phyloP scores from a whole-genome alignment of 2,888 invertebrate genomes.

The Drosophila infuscata region DNA sequence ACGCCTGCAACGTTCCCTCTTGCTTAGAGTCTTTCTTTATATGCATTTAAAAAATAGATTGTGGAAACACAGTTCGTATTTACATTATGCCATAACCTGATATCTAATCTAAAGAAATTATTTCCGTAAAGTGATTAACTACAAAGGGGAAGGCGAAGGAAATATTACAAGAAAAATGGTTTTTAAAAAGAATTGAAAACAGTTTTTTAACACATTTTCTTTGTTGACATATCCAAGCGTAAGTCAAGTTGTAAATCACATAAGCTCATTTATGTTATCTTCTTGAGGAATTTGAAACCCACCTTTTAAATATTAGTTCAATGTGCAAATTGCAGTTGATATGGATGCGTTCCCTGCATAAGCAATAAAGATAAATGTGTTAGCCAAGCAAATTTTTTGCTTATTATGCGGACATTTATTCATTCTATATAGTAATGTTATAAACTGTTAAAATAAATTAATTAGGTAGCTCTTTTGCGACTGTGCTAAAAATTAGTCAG shows the following conservation, averaged over 20 bases:
- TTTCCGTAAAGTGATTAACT: no score
- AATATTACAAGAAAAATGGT: background rate
- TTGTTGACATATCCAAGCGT: background rate
- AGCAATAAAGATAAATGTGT: background rate
- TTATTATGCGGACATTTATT: background rate
- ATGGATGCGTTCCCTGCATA: background rate
- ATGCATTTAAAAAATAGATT: background rate
- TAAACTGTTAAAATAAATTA: background rate
- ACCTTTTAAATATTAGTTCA: background rate
- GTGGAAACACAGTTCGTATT: no score
- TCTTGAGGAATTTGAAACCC: background rate
- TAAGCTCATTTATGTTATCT: slow-evolving; percentile 2
- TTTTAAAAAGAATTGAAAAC: background rate
- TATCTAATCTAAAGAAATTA: no score
- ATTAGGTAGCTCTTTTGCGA: background rate
- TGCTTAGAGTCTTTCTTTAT: background rate
- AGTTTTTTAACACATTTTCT: background rate
- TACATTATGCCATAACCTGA: no score
- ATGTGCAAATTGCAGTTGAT: background rate
- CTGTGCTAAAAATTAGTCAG: background rate
- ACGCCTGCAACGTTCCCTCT: no score
- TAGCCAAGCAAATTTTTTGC: background rate
- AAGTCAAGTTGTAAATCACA: background rate
- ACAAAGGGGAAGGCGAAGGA: background rate
- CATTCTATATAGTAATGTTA: background rate